phyloP scores from a whole-genome alignment of 2,797 vertebrate species.

The Melopsittacus undulatus region DNA sequence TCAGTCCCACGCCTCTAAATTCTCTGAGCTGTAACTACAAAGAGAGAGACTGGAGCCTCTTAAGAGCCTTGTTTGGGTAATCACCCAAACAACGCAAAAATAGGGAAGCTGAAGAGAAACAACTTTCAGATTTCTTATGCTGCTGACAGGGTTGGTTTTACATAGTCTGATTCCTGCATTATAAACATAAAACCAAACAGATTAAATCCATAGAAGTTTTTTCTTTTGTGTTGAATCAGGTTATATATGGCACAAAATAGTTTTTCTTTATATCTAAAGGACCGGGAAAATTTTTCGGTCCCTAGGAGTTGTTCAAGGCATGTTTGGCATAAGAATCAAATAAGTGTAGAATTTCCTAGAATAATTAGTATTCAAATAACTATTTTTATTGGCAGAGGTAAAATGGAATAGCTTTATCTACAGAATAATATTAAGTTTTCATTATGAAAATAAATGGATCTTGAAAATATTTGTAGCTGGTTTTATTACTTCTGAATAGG shows the following conservation, averaged over 20 bases:
- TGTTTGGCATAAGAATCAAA: constrained; percentile 28
- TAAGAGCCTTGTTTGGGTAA: constrained; percentile 42
- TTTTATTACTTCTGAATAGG: not conserved
- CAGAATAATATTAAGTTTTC: constrained; percentile 2
- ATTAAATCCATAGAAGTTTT: not conserved
- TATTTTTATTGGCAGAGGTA: constrained; percentile 4
- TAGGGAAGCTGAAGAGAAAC: not conserved
- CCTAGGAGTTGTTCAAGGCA: not conserved
- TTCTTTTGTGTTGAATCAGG: not conserved
- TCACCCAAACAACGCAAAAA: constrained; percentile 5
- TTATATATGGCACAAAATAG: not conserved
- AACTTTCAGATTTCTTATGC: not conserved
- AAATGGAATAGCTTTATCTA: constrained; percentile 21
- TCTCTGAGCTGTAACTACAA: constrained; percentile 67
- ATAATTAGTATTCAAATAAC: constrained; percentile 2
- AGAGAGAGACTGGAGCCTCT: not conserved
- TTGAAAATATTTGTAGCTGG: not conserved
- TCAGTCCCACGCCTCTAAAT: constrained; percentile 56
- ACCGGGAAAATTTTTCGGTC: not conserved
- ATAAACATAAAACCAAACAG: not conserved
- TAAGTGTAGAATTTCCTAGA: constrained; percentile 15
- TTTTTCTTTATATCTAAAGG: not conserved
- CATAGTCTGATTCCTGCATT: not conserved
- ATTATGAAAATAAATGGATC: constrained; percentile 28
- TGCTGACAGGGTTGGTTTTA: not conserved